Evolutionary conservation across 1,140 invertebrate species (phyloP), one percentile per base, ranked within the genome.

Genomic region (Drosophila pandora): DNA sequence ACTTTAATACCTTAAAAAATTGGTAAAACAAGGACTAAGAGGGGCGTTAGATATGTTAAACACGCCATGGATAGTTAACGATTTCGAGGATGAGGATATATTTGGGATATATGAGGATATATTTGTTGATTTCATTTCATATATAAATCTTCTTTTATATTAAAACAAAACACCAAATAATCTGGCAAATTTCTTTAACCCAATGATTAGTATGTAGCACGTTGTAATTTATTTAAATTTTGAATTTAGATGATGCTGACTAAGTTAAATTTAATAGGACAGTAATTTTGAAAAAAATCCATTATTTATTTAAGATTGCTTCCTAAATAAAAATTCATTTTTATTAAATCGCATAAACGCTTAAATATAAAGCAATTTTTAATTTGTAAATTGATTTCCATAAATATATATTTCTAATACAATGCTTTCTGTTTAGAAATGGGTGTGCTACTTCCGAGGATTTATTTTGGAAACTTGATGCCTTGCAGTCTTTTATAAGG

Each of bases 401-500:
- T 17, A 21, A 43, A 2, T 17, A 2, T 17, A 43, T 43, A 12
- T 43, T 17, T 17, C 41, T 43, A 47, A 17, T 8, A 8, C 9
- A 13, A 32, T 25, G 7, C 21, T 53, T 34, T 64, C 49, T 37
- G 87, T 82, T 37, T 90, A 96, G 96, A 50, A 98, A 98, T 91
- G 98, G 98, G 1, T 99, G 99, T 93, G 96, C 97, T 5, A 99
- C 98, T 37, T 99, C 98, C 1, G 99, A 99, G 91, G 99, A 99
- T 92, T 94, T 99, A 60, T 98, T 99, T 92, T 99, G 99, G 99
- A 99, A 99, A 92, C 92, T 99, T 79, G 98, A 99, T 91, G 98
- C 99, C 8, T 93, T 99, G 48, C 99, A 99, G 91, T 97, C 97
- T 23, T 99, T 99, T 92, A 99, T 99, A 69, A 94, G 96, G 50